Evolutionary conservation across 2,888 invertebrate genomes (phyloP).

Genomic region (Drosophila birchii): DNA sequence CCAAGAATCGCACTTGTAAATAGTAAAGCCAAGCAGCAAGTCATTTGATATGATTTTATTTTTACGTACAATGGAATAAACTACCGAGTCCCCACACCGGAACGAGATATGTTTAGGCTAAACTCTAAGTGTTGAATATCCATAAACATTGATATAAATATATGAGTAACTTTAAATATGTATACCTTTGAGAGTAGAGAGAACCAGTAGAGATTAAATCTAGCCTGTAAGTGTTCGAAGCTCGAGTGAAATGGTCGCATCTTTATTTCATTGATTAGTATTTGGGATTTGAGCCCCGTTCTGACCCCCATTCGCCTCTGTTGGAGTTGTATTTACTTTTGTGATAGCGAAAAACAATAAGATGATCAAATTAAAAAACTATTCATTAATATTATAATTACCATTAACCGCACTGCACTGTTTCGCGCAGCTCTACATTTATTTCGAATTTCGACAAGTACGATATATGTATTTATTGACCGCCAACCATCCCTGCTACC

Average conservation of each 20-base stretch:
- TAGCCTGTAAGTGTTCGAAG: conserved; percentile 43
- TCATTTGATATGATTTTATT: conserved; percentile 75
- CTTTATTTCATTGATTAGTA: conserved; percentile 44
- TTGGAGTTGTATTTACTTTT: conserved; percentile 77
- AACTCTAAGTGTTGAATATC: conserved; percentile 71
- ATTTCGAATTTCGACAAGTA: conserved; percentile 54
- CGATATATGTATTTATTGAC: conserved; percentile 29
- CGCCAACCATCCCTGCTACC: conserved; percentile 22
- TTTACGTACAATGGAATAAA: conserved; percentile 32
- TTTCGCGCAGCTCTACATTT: conserved; percentile 44
- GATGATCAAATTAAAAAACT: conserved; percentile 68
- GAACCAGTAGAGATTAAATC: conserved; percentile 57
- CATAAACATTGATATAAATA: conserved; percentile 52
- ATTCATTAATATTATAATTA: conserved; percentile 32
- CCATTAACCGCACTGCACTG: conserved; percentile 16
- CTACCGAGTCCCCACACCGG: conserved; percentile 16
- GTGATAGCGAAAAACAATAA: conserved; percentile 71
- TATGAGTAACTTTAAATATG: conserved; percentile 33
- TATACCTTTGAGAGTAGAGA: conserved; percentile 47
- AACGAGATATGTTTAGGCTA: conserved; percentile 52
- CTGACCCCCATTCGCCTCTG: conserved; percentile 30
- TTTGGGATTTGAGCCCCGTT: conserved; percentile 30
- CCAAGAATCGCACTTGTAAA: conserved; percentile 57
- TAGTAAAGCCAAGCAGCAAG: conserved; percentile 49
- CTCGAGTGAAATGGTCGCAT: conserved; percentile 18